Evolutionary conservation across 64 coral and sea anemone species (phyloP), one percentile per base, ranked within the genome.

Genomic region (Hydrozoanthus tunicans): DNA sequence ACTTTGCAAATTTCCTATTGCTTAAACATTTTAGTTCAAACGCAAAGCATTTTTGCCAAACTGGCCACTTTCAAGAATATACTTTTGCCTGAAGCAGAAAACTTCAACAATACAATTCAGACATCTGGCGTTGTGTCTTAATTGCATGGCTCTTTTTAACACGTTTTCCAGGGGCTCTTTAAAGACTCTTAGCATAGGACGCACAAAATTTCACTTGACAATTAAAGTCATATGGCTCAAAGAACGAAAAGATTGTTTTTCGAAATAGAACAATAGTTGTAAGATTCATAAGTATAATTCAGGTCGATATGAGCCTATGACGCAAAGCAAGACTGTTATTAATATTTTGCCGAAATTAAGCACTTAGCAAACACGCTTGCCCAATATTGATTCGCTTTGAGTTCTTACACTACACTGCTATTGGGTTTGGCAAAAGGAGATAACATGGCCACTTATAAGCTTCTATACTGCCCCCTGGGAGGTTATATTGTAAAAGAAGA

Each of bases 301-400:
- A 73, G 70, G 20, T 11, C 65, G 43, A 32, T 27, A 73, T 69
- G 20, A 8, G 7, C 72, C 72, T 75, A 43, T 75, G 72, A 75
- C 72, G 72, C 26, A 43, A 43, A 26, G 9, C 68, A 24, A 10
- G 32, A 51, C 43, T 51, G 43, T 4, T 75, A 11, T 43, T 43
- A 51, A 52, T 75, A 51, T 75, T 75, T 75, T 51, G 27, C 72
- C 14, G 26, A 75, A 75, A 75, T 75, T 75, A 75, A 75, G 72
- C 13, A 75, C 72, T 75, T 27, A 12, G 53, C 7, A 75, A 75
- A 4, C 14, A 9, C 43, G 4, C 26, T 75, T 12, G 25, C 53
- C 3, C 13, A 75, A 75, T 75, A 75, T 53, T 75, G 72, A 75
- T 75, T 51, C 43, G 12, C 26, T 75, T 75, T 75, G 9, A 51